Base-by-base conservation (phyloP, 2,113 vertebrate species). In the Callipepla californica region DNA sequence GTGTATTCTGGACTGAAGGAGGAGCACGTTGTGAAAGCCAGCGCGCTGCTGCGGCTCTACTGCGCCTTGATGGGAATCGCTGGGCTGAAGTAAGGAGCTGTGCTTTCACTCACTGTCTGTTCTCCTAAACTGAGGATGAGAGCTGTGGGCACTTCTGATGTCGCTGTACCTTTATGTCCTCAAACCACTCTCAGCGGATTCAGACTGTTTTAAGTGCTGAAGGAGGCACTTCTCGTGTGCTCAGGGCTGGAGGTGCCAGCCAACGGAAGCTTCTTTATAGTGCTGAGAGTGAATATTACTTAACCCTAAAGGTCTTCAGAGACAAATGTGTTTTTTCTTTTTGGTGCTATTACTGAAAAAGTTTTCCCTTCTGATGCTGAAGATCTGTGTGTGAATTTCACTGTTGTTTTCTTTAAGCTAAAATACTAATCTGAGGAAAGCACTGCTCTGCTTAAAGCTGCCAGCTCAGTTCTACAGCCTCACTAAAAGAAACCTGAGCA, bases 1-100 rank as follows among this genome's bases (percentile, higher is more conserved):
- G 98, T 98, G 50, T 99, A 99, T 83, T 99, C 99, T 0, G 99
- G 98, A 40, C 98, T 99, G 80, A 98, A 98, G 93, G 99, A 99
- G 90, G 99, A 99, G 93, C 98, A 99, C 8, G 99, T 99, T 12
- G 99, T 99, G 94, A 99, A 99, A 97, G 99, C 99, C 96, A 99
- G 99, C 13, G 99, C 99, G 5, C 93, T 99, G 96, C 97, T 99
- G 38, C 97, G 99, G 5, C 98, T 99, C 32, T 99, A 99, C 96
- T 99, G 99, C 21, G 99, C 99, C 20, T 97, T 99, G 85, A 99
- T 99, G 99, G 99, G 99, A 68, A 99, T 99, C 13, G 99, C 99
- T 50, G 99, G 99, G 23, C 98, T 99, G 97, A 99, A 99, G 99
- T 99, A 97, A 89, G 94, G 65, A 59, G 81, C 85, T 90, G 21